A percentile compares a stretch with the other conserved stretches of the same genome.
These are phyloP conservation scores for Crossocerus cetratus DNA, from an alignment of 2,888 invertebrate genomes.

Conservation along the genomic window DNA sequence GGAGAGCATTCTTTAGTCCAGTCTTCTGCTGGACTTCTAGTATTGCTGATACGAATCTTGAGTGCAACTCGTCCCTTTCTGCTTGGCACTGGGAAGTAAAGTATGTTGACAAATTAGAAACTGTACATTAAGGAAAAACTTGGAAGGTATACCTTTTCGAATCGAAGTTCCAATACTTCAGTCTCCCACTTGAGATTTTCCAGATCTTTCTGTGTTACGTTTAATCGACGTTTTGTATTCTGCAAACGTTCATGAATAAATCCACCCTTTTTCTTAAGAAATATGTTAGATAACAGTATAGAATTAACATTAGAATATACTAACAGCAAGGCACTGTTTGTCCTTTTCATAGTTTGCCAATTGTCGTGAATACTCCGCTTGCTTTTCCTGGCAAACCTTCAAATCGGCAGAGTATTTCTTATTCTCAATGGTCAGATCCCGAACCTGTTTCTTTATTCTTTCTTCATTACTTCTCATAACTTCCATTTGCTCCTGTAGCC, in stretches of 20 bases:
- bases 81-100: slow-evolving; percentile 73
- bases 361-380: slow-evolving; percentile 85
- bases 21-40: slow-evolving; percentile 93
- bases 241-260: slow-evolving; percentile 63
- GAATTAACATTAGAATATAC: slow-evolving; percentile 53
- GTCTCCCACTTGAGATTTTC: slow-evolving; percentile 82
- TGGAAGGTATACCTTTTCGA: slow-evolving; percentile 80
- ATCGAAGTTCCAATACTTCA: slow-evolving; percentile 86
- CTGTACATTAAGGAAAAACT: background rate
- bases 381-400: slow-evolving; percentile 84
- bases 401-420: slow-evolving; percentile 86
- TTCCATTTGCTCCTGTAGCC: slow-evolving; percentile 84
- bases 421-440: slow-evolving; percentile 85
- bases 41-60: slow-evolving; percentile 88
- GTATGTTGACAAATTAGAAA: background rate
- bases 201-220: slow-evolving; percentile 78
- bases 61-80: slow-evolving; percentile 89
- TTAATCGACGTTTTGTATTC: slow-evolving; percentile 80
- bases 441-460: slow-evolving; percentile 83
- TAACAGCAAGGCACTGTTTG: slow-evolving; percentile 84
- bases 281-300: background rate
- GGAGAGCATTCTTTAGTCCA: slow-evolving; percentile 87
- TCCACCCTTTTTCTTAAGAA: background rate
- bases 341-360: slow-evolving; percentile 92
- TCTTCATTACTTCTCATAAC: slow-evolving; percentile 88